Conservation (phyloP, 2,113 vertebrate genomes). For the Colinus virginianus region DNA sequence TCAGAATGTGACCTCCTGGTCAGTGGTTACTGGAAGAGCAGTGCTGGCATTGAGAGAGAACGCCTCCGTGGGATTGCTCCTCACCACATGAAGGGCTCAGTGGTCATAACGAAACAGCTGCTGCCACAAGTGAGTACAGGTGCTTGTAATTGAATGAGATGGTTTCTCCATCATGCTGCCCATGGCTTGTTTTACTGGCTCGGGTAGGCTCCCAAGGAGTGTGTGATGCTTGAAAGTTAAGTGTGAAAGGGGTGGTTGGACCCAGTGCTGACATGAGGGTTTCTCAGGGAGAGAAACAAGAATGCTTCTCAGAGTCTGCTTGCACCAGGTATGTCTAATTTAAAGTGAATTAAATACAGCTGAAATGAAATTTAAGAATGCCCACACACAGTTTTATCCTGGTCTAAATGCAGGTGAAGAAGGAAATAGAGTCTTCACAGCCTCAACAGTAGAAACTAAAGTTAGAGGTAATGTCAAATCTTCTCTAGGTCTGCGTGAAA, state of each 20-base stretch:
- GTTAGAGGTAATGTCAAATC: not conserved
- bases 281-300: not conserved
- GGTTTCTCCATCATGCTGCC: not conserved
- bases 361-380: rapidly evolving
- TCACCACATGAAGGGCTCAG: conserved; percentile 31
- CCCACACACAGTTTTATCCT: not conserved
- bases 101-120: conserved; percentile 41
- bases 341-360: not conserved
- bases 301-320: not conserved
- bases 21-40: conserved; percentile 10
- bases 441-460: not conserved
- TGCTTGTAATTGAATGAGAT: not conserved
- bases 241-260: not conserved
- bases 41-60: not conserved
- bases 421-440: not conserved
- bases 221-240: rapidly evolving
- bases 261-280: rapidly evolving
- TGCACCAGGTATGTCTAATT: not conserved
- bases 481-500: not conserved
- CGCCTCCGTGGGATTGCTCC: not conserved
- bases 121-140: not conserved
- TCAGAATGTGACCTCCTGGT: not conserved
- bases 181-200: not conserved
- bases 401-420: not conserved
- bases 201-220: not conserved